These are phyloP conservation scores for Ianthella basta DNA, from an alignment of 37 sponge, comb jelly and placozoan genomes.

Conservation along the genomic window DNA sequence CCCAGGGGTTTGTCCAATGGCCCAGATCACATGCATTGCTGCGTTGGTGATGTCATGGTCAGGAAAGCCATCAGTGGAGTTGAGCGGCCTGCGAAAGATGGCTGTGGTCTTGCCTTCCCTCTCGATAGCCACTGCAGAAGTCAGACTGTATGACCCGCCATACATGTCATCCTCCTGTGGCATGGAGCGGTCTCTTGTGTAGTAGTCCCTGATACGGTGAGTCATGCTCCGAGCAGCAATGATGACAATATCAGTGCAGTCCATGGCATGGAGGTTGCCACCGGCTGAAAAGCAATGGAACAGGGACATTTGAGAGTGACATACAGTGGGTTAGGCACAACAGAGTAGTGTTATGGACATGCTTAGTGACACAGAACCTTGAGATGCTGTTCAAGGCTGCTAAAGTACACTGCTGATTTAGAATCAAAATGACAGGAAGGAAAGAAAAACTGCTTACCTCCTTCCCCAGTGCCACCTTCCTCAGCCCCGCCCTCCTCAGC, in stretches of 20 bases:
- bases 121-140: slow-evolving; percentile 37
- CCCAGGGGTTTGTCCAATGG: slow-evolving; percentile 36
- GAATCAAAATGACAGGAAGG: too few relatives aligned
- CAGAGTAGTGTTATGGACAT: too few relatives aligned
- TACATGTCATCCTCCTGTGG: slow-evolving; percentile 38
- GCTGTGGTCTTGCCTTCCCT: slow-evolving; percentile 24
- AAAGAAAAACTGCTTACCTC: too few relatives aligned
- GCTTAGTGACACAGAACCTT: too few relatives aligned
- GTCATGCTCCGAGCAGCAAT: slow-evolving; percentile 21
- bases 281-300: background rate
- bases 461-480: too few relatives aligned
- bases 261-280: slow-evolving; percentile 52
- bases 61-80: slow-evolving; percentile 4
- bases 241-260: slow-evolving; percentile 54
- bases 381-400: too few relatives aligned
- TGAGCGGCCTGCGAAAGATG: slow-evolving; percentile 12
- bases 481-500: too few relatives aligned
- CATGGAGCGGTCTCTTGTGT: slow-evolving; percentile 52
- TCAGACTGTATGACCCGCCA: slow-evolving; percentile 42
- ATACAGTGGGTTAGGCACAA: too few relatives aligned
- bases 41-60: slow-evolving; percentile 19
- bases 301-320: too few relatives aligned
- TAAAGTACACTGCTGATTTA: too few relatives aligned
- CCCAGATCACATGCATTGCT: slow-evolving; percentile 44
- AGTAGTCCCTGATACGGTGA: slow-evolving; percentile 40